Conservation (phyloP, 2,797 vertebrate species). For the Anomalospiza imberbis region DNA sequence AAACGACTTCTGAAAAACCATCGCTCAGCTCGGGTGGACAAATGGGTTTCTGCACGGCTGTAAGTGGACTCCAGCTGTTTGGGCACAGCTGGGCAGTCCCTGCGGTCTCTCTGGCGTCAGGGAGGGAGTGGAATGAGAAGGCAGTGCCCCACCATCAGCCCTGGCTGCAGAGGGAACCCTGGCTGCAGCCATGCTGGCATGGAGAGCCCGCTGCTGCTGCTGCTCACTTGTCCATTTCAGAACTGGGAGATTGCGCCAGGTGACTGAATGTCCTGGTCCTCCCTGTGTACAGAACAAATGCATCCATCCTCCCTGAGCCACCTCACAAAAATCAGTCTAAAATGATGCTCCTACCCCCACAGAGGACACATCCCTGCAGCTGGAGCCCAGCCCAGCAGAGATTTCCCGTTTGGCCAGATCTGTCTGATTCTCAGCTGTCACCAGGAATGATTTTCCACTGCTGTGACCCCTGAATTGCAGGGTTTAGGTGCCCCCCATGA, state of each 20-base stretch:
- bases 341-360: background rate
- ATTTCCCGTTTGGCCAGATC: background rate
- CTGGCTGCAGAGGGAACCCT: background rate
- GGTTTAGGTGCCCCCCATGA: background rate
- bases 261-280: background rate
- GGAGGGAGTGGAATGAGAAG: background rate
- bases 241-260: background rate
- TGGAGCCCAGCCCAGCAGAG: background rate
- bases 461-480: background rate
- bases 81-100: background rate
- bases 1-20: background rate
- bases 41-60: background rate
- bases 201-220: background rate
- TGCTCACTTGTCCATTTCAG: background rate
- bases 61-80: background rate
- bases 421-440: background rate
- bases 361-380: background rate
- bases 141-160: background rate
- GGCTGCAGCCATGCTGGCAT: background rate
- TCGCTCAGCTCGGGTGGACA: rapidly evolving
- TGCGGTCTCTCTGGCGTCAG: background rate
- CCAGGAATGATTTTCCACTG: background rate
- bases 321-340: background rate
- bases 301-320: background rate
- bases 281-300: background rate